phyloP scores from a whole-genome alignment of 1,140 invertebrate species.

The Meloidogyne floridensis region DNA sequence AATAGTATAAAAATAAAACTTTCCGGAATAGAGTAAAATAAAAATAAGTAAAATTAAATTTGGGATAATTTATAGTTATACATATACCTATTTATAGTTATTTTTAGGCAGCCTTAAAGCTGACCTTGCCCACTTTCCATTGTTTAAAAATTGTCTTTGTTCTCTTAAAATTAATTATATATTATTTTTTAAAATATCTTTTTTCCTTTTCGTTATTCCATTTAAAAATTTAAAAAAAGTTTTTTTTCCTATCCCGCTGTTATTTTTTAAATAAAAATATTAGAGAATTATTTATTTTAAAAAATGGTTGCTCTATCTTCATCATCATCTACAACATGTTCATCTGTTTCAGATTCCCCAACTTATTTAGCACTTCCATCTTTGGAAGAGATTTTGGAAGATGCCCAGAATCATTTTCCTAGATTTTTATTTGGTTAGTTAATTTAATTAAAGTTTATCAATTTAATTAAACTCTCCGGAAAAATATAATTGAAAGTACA shows the following conservation, averaged over 20 bases:
- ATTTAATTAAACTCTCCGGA: no score
- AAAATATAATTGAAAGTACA: no score
- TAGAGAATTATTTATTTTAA: not conserved
- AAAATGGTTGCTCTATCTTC: not conserved
- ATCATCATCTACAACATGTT: not conserved
- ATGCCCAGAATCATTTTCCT: slow-evolving; percentile 38
- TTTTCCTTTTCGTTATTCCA: not conserved
- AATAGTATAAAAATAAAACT: not conserved
- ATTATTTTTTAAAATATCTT: not conserved
- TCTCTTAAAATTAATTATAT: slow-evolving; percentile 2
- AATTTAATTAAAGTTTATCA: not conserved
- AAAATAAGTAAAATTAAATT: no score
- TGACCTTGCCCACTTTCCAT: no score
- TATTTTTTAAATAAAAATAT: not conserved
- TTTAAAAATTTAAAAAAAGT: not conserved
- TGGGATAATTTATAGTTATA: no score
- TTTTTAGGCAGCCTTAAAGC: not conserved
- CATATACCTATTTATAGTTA: no score
- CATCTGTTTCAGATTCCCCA: not conserved
- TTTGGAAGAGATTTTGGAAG: slow-evolving; percentile 27
- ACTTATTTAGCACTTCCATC: slow-evolving; percentile 16
- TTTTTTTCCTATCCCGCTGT: not conserved
- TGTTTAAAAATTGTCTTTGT: not conserved
- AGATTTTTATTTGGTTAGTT: slow-evolving; percentile 42
- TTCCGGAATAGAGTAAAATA: not conserved